Base-by-base conservation (phyloP, 2,888 invertebrate genomes). In the Latrodectus hesperus region DNA sequence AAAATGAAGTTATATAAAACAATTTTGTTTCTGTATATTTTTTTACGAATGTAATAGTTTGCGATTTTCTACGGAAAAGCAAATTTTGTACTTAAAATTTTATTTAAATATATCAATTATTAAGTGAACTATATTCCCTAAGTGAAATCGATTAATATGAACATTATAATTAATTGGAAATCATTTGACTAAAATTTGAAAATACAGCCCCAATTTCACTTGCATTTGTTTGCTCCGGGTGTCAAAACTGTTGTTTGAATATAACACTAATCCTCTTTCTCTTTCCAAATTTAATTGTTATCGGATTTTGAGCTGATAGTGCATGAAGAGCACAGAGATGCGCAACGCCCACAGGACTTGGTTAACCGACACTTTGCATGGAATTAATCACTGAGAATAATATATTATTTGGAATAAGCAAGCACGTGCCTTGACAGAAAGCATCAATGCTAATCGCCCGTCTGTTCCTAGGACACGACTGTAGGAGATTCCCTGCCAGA, bases 371-470 rank as follows among this genome's bases (percentile, higher is more conserved):
- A 64, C 26, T 74, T 74, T 68, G 52, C 74, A 80, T 17, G 55
- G 84, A 78, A 84, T 84, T 84, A 84, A 84, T 84, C 73, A 73
- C 65, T 26, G 14, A 38, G 72, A 84, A 84, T 84, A 73, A 78
- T 78, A 73, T 84, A 77, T 84, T 84, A 84, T 84, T 84, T 84
- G 78, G 73, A 72, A 76, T 55, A 49, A 12, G 73, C 49, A n/a
- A 16, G n/a, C n/a, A 60, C n/a, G n/a, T 60, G 60, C n/a, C n/a
- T 12, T 60, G n/a, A 60, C 14, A 16, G 60, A 60, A 60, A 60
- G 14, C 12, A n/a, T 12, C 10, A 26, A 70, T 68, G 78, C 53
- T 81, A 81, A 81, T 75, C 75, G 82, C 49, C 70, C 70, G 82
- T 75, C 75, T 82, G 68, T 26, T 49, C n/a, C 26, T 68, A 65